These are phyloP conservation scores for Erpornis zantholeuca DNA, from an alignment of 2,113 vertebrate genomes.

Conservation along the genomic window DNA sequence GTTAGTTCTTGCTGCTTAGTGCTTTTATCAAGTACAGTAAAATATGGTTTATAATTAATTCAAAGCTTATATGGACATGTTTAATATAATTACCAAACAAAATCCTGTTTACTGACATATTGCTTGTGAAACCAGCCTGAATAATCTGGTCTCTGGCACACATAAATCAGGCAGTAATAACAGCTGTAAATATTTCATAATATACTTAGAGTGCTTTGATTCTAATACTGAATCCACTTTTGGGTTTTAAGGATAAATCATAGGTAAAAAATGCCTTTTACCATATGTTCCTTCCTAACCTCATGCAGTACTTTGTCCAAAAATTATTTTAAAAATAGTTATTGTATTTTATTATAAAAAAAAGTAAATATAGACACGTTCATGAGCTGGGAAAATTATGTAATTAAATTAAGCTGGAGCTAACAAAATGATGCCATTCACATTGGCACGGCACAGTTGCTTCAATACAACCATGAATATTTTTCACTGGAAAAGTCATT, in stretches of 20 bases:
- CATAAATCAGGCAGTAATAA: slow-evolving; percentile 66
- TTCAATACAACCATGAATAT: neutral
- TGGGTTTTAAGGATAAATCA: slow-evolving; percentile 52
- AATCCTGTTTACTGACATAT: slow-evolving; percentile 68
- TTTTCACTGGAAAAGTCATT: slow-evolving; percentile 8
- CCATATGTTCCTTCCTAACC: slow-evolving; percentile 49
- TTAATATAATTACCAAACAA: slow-evolving; percentile 67
- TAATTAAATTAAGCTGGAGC: slow-evolving; percentile 48
- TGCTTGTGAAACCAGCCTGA: slow-evolving; percentile 61
- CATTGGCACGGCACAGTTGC: neutral
- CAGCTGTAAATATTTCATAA: slow-evolving; percentile 68
- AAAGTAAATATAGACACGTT: neutral
- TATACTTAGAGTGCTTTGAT: slow-evolving; percentile 63
- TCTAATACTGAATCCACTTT: slow-evolving; percentile 63
- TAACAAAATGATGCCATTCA: neutral
- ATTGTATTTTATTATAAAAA: neutral
- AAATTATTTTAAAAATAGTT: slow-evolving; percentile 24
- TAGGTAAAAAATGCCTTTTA: slow-evolving; percentile 38
- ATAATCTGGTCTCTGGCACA: slow-evolving; percentile 64
- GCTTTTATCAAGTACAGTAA: slow-evolving; percentile 59
- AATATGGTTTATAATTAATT: slow-evolving; percentile 65
- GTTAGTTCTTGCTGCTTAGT: slow-evolving; percentile 63
- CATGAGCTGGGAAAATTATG: neutral
- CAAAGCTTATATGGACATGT: slow-evolving; percentile 51
- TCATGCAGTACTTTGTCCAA: slow-evolving; percentile 3